Evolutionary conservation across 2,797 vertebrate species (phyloP).

Genomic region (Phalloptychus januarius): DNA sequence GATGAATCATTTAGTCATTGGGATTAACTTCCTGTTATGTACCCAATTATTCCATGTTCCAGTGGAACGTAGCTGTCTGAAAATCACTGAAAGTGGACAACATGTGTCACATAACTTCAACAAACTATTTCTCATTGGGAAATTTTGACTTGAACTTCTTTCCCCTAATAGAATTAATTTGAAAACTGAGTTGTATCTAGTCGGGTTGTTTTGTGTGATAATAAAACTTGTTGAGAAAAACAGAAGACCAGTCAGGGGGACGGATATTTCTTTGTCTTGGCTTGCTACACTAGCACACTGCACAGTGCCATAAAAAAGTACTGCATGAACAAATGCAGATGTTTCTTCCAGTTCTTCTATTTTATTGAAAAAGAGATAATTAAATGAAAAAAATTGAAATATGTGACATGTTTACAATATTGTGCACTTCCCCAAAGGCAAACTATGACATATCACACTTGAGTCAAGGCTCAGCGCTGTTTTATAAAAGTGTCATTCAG

Average conservation of each 20-base stretch:
- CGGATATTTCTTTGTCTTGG: background rate
- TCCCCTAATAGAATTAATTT: background rate
- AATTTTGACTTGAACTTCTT: background rate
- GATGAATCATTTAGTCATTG: background rate
- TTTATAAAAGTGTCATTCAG: constrained; percentile 37
- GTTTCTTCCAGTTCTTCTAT: background rate
- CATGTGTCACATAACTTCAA: background rate
- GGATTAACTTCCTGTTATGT: background rate
- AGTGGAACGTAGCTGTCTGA: background rate
- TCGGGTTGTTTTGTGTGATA: background rate
- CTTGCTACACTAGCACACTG: background rate
- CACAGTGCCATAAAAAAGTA: background rate
- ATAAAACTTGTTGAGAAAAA: background rate
- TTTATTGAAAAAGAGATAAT: background rate
- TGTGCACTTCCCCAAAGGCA: constrained; percentile 11
- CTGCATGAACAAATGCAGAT: background rate
- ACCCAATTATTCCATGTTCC: background rate
- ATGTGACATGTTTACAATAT: background rate
- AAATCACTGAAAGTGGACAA: background rate
- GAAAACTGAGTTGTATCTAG: background rate
- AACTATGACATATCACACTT: constrained; percentile 20
- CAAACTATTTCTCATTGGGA: background rate
- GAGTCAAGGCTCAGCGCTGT: constrained; percentile 20
- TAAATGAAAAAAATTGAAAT: constrained; percentile 1
- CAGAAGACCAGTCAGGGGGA: background rate